These are phyloP conservation scores for Limnephilus auricula DNA, from an alignment of 2,888 invertebrate species.

Conservation along the genomic window DNA sequence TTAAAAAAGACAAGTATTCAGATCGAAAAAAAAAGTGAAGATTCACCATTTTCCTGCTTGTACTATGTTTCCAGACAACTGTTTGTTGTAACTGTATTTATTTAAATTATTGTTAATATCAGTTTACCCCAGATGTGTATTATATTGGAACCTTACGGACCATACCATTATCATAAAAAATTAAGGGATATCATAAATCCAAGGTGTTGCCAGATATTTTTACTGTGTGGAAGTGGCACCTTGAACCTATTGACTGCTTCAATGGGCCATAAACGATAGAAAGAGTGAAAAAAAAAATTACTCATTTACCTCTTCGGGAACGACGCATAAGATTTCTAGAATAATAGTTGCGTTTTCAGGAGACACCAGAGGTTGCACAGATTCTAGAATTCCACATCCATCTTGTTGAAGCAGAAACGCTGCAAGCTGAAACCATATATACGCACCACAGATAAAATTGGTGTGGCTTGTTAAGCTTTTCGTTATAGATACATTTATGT, in stretches of 20 bases:
- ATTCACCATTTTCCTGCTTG: too few species aligned
- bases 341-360: conserved; percentile 76
- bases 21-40: too few species aligned
- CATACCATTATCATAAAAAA: too few species aligned
- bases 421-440: conserved; percentile 81
- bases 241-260: too few species aligned
- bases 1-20: too few species aligned
- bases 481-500: not conserved
- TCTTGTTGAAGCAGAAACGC: conserved; percentile 86
- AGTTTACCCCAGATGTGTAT: not conserved
- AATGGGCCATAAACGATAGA: not conserved
- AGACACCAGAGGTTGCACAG: conserved; percentile 82
- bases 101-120: not conserved
- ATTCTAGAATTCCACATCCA: conserved; percentile 83
- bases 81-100: not conserved
- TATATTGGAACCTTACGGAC: too few species aligned
- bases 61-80: too few species aligned
- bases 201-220: too few species aligned
- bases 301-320: conserved; percentile 89
- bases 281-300: not conserved
- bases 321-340: conserved; percentile 89
- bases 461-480: not conserved
- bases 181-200: too few species aligned
- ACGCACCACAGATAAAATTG: not conserved
- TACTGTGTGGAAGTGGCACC: too few species aligned